Base-by-base conservation (phyloP, 2,888 invertebrate species). In the Brachypalpus laphriformis region DNA sequence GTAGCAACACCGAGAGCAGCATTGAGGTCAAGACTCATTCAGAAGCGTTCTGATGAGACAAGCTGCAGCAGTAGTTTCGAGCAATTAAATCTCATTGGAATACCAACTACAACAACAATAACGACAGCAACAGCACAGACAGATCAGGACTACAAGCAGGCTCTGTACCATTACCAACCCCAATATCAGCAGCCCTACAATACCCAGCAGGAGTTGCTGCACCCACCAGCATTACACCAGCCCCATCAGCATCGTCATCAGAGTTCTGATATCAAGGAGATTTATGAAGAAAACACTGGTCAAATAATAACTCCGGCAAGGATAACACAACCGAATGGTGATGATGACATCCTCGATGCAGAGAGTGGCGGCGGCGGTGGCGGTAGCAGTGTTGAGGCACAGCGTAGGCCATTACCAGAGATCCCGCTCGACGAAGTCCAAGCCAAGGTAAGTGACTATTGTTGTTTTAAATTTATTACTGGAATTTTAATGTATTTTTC, bases 41-140 rank as follows among this genome's bases (percentile, higher is more conserved):
- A 88, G 37, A 87, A 87, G 54, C 87, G 86, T 11, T 78, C 87
- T 31, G 85, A 88, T 61, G 87, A 88, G 65, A 88, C 88, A 63
- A 89, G 88, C 82, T 88, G 88, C 75, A 89, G 88, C 80, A 89
- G 89, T 86, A 82, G 82, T 82, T 89, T 89, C 75, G 88, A 89
- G 76, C 89, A 89, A 86, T 87, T 89, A 68, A 89, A 89, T 87
- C 82, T 88, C 74, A 87, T 88, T 70, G 88, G 87, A 78, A 87
- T 87, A 76, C 87, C 87, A 54, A 82, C 59, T 66, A 25, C 75
- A 51, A 54, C 68, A 45, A n/a, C 59, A 51, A 42, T 34, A 71
- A n/a, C 81, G 25, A 11, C 51, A 81, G 11, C 77, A 31, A 14
- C 56, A 66, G 40, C 47, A 54, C 20, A 25, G 25, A 25, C 74